Evolutionary conservation across 2,888 invertebrate genomes (phyloP).

Genomic region (Mayetiola destructor): DNA sequence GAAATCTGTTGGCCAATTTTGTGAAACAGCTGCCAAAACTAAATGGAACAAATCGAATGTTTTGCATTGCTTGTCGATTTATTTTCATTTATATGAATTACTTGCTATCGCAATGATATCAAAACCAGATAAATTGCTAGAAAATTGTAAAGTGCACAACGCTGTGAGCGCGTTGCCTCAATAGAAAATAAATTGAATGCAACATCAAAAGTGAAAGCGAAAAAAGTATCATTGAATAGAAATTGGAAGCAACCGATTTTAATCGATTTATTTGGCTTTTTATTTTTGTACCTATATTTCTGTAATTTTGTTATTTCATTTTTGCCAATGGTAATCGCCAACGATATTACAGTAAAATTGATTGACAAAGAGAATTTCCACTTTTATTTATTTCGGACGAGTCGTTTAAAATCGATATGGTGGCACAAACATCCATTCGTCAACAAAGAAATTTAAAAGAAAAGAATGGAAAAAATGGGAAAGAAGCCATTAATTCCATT

Average conservation of each 20-base stretch:
- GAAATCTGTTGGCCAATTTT: neutral
- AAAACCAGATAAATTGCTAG: neutral
- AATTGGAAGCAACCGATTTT: constrained; percentile 9
- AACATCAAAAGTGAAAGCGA: neutral
- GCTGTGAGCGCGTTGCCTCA: neutral
- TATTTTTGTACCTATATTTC: too few relatives aligned
- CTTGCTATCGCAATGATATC: neutral
- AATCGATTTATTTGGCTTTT: constrained; percentile 11
- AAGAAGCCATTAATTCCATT: constrained; percentile 10
- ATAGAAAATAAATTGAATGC: neutral
- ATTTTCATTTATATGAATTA: neutral
- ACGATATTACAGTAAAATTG: too few relatives aligned
- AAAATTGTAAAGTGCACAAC: neutral
- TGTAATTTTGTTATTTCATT: too few relatives aligned
- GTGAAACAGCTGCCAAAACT: constrained; percentile 6
- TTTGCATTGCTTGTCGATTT: neutral
- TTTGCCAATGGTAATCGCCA: too few relatives aligned
- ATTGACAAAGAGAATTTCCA: too few relatives aligned
- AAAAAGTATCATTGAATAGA: neutral
- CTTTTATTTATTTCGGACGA: too few relatives aligned
- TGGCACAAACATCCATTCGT: too few relatives aligned
- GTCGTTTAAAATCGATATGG: too few relatives aligned
- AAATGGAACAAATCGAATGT: constrained; percentile 8
- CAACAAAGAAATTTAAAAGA: too few relatives aligned
- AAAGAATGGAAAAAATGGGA: too few relatives aligned